A percentile compares a stretch with the other conserved stretches of the same genome.
Conservation (phyloP, 2,797 vertebrate genomes). For the Dicrostonyx torquatus region DNA sequence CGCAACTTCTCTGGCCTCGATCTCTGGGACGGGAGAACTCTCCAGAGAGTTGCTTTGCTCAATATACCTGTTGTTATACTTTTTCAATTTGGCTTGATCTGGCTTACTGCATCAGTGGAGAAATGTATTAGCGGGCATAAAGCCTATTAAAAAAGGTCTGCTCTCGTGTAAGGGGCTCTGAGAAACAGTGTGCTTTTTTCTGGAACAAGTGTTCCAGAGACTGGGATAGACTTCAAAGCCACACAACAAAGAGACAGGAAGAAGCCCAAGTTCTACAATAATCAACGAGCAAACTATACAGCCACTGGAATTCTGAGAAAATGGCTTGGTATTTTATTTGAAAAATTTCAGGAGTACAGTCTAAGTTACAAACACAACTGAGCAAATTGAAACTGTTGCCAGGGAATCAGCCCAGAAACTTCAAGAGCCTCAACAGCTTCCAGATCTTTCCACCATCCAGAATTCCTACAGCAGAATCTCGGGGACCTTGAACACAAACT, state of each 20-base stretch:
- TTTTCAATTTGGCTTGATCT: neutral
- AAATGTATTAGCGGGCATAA: neutral
- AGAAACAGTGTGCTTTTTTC: neutral
- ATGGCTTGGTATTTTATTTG: neutral
- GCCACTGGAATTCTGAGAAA: constrained; percentile 1
- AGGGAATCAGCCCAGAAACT: neutral
- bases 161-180: neutral
- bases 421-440: neutral
- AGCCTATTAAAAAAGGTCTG: neutral
- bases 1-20: neutral
- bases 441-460: neutral
- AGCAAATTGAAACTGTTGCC: neutral
- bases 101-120: neutral
- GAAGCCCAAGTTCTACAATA: neutral
- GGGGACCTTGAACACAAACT: neutral
- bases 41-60: neutral
- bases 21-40: neutral
- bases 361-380: neutral
- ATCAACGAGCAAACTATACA: neutral
- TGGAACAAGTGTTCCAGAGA: neutral
- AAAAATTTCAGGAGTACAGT: neutral
- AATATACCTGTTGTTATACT: neutral
- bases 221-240: neutral
- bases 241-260: neutral
- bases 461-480: neutral